Evolutionary conservation across 53 echinoderm and acorn worm genomes (phyloP).

Genomic region (Glandiceps talaboti): DNA sequence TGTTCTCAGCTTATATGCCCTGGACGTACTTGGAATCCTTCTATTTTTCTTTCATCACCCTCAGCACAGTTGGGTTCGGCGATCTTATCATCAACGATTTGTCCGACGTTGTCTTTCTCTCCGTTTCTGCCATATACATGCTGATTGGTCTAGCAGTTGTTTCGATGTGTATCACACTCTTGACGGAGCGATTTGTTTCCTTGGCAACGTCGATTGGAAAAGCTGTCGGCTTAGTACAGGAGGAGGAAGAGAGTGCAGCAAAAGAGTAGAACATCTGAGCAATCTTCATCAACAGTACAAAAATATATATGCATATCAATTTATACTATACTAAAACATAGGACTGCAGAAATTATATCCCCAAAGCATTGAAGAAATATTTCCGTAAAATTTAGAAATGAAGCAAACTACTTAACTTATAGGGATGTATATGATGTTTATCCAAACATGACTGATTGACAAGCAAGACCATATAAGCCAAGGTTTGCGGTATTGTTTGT

Average conservation of each 20-base stretch:
- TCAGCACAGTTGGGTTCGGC: background rate
- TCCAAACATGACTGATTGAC: no score
- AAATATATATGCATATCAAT: no score
- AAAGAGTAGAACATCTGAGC: no score
- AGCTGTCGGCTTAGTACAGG: background rate
- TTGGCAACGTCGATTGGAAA: background rate
- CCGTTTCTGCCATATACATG: background rate
- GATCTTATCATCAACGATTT: background rate
- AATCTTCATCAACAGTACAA: no score
- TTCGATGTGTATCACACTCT: background rate
- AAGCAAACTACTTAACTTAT: no score
- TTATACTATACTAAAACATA: no score
- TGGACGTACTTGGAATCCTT: background rate
- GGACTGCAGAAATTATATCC: no score
- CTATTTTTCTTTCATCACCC: background rate
- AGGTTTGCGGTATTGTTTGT: no score
- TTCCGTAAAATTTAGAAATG: no score
- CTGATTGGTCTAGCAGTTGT: background rate
- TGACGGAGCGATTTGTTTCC: background rate
- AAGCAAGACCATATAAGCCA: no score
- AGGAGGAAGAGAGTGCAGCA: background rate
- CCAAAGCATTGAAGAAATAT: no score
- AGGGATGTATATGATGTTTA: no score
- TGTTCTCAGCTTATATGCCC: background rate
- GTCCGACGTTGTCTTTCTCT: background rate